A percentile compares a stretch with the other conserved stretches of the same genome.
Conservation (phyloP, 2,113 vertebrate genomes). For the Eretmochelys imbricata region DNA sequence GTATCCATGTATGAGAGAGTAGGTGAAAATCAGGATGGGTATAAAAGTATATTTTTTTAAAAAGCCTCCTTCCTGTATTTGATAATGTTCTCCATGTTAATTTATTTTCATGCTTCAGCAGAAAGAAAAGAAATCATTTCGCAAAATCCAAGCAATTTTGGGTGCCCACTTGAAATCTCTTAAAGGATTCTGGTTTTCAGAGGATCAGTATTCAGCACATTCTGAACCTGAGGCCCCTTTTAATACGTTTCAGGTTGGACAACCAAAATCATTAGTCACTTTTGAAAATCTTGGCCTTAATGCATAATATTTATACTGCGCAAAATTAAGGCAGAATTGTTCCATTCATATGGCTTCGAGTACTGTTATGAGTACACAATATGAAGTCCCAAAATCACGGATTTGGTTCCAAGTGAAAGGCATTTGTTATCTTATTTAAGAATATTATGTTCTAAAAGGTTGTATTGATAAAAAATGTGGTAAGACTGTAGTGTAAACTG, state of each 20-base stretch:
- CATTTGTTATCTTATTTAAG: background rate
- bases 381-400: background rate
- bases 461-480: background rate
- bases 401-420: background rate
- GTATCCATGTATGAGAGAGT: background rate
- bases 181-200: background rate
- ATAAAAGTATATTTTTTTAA: too few species aligned
- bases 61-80: background rate
- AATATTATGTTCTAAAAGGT: accelerated
- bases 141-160: background rate
- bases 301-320: background rate
- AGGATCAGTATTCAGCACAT: background rate
- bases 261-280: background rate
- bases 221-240: background rate
- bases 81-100: accelerated
- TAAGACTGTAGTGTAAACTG: accelerated
- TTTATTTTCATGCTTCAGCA: background rate
- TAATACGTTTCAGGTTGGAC: background rate
- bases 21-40: background rate
- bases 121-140: background rate
- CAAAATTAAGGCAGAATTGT: background rate
- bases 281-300: background rate
- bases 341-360: background rate
- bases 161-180: background rate
- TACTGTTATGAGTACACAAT: background rate